A percentile compares a stretch with the other conserved stretches of the same genome.
phyloP scores from a whole-genome alignment of 1,140 invertebrate species.

The Leptinotarsa lineolata region DNA sequence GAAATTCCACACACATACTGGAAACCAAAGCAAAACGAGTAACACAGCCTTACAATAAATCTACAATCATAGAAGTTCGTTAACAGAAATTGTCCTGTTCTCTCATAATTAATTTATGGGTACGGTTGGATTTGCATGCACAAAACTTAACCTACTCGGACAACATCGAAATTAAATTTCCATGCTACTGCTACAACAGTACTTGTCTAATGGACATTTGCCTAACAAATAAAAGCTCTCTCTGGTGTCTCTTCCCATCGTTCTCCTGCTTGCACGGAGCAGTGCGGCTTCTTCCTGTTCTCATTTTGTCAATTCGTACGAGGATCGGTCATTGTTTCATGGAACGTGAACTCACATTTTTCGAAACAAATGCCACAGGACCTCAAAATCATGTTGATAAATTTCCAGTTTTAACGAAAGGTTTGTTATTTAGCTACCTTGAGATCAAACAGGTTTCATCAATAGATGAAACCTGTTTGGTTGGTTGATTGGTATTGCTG shows the following conservation, averaged over 20 bases:
- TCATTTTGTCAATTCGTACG: not conserved
- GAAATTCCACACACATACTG: not conserved
- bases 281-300: not conserved
- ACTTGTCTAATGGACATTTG: slow-evolving; percentile 43
- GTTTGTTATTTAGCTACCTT: too few species aligned
- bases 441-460: too few species aligned
- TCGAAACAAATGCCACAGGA: too few species aligned
- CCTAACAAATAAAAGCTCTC: slow-evolving; percentile 43
- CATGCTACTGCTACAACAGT: slow-evolving; percentile 34
- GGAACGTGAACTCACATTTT: not conserved
- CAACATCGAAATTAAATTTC: slow-evolving; percentile 53
- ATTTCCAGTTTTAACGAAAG: too few species aligned
- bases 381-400: too few species aligned
- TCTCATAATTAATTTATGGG: slow-evolving; percentile 52
- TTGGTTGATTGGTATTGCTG: too few species aligned
- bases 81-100: slow-evolving; percentile 51
- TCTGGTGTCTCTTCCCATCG: slow-evolving; percentile 8
- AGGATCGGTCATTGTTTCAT: not conserved
- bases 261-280: slow-evolving; percentile 2
- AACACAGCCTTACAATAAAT: slow-evolving; percentile 28
- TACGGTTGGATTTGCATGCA: slow-evolving; percentile 50
- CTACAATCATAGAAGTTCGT: slow-evolving; percentile 45
- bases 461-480: too few species aligned
- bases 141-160: slow-evolving; percentile 52
- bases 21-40: slow-evolving; percentile 8